A percentile compares a stretch with the other conserved stretches of the same genome.
phyloP scores from a whole-genome alignment of 2,888 invertebrate species.

The Abrostola tripartita region DNA sequence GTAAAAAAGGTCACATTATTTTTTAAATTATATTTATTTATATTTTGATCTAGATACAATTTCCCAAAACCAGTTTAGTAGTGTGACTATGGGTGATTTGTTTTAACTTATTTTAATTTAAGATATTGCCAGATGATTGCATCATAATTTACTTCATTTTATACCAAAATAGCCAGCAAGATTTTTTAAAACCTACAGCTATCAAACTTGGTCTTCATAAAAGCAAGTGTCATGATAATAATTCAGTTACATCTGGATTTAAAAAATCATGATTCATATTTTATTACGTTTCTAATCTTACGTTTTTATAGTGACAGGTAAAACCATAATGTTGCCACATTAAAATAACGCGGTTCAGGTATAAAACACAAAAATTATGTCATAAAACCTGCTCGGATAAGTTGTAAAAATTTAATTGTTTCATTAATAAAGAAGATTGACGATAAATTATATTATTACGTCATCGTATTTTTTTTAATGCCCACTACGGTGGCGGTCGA shows the following conservation, averaged over 20 bases:
- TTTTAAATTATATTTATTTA: too few species aligned
- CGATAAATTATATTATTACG: constrained; percentile 27
- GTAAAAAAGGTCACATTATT: too few species aligned
- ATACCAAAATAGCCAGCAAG: too few species aligned
- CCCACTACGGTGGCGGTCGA: not conserved
- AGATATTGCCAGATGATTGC: too few species aligned
- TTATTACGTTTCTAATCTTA: constrained; percentile 52
- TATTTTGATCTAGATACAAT: too few species aligned
- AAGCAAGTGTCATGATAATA: constrained; percentile 6
- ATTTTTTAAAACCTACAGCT: too few species aligned
- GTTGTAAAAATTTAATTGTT: constrained; percentile 51
- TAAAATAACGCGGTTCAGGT: constrained; percentile 52
- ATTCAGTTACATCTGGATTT: constrained; percentile 10
- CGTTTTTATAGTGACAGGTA: constrained; percentile 49
- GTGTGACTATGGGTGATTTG: too few species aligned
- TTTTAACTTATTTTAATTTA: too few species aligned
- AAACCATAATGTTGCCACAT: constrained; percentile 45
- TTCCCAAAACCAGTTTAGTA: too few species aligned
- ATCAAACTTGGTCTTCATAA: too few species aligned
- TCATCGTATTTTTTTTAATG: constrained; percentile 9
- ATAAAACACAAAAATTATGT: constrained; percentile 49
- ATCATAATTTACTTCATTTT: too few species aligned
- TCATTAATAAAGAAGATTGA: constrained; percentile 31
- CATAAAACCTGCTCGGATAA: constrained; percentile 40
- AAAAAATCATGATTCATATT: constrained; percentile 35